Base-by-base conservation (phyloP, 2,888 invertebrate genomes). In the Rotaria macrura region DNA sequence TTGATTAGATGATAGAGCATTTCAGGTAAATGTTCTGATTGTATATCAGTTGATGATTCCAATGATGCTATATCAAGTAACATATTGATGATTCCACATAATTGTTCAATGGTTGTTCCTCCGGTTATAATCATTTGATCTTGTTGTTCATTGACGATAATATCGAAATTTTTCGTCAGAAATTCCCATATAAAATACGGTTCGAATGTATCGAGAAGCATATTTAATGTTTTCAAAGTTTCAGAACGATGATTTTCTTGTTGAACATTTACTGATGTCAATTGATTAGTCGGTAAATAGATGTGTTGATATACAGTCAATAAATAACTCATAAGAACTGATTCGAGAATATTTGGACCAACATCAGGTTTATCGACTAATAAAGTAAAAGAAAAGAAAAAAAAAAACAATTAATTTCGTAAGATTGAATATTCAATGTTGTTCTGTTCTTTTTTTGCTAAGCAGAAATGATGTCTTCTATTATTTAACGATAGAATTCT, bases 181-280 rank as follows among this genome's bases (percentile, higher is more conserved):
- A 94, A 95, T 87, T 93, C 93, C 95, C 96, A 96, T 86, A 95
- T 93, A 89, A 95, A 95, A 86, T 94, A 94, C n/a, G 94, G 94
- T 89, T 95, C 95, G 87, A 95, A 92, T 0, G 95, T 94, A 85
- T 94, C 94, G 89, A 96, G 94, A 47, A 96, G 91, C 87, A 95
- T 92, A 91, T 95, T 95, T 1, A 95, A 95, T 38, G 94, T 94
- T 91, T 95, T 95, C 29, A 74, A n/a, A 54, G 74, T 49, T 86
- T 84, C 52, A 52, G 85, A 2, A 72, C 84, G 83, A 84, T 87
- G 87, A 85, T 84, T 88, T 52, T 52, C 55, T 83, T 86, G 55
- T 86, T 87, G 47, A 54, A 38, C 47, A 87, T 87, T 88, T 88
- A 87, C 38, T 83, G 86, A 57, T 83, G 85, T 38, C 85, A 85